These are phyloP conservation scores for Thermophis baileyi DNA, from an alignment of 2,113 vertebrate genomes.

Conservation along the genomic window DNA sequence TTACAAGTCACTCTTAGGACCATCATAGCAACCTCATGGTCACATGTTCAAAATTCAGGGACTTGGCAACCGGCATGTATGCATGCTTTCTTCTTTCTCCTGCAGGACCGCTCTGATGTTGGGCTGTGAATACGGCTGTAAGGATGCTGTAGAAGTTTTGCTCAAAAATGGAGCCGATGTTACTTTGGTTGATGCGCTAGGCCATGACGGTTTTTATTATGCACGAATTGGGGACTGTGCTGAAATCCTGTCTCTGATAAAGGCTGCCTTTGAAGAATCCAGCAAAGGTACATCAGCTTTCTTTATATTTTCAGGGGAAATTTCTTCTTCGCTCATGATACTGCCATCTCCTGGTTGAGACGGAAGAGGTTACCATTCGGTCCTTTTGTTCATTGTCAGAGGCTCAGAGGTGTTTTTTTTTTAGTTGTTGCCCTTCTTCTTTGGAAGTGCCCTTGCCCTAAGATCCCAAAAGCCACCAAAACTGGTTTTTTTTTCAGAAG, in stretches of 20 bases:
- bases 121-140: slow-evolving; percentile 91
- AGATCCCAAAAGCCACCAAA: not conserved
- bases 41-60: not conserved
- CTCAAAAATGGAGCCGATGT: slow-evolving; percentile 82
- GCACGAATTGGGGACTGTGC: slow-evolving; percentile 86
- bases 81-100: not conserved
- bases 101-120: slow-evolving; percentile 90
- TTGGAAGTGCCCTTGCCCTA: not conserved
- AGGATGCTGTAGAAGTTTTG: slow-evolving; percentile 88
- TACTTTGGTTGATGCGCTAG: slow-evolving; percentile 76
- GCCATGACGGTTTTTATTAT: slow-evolving; percentile 88
- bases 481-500: not conserved
- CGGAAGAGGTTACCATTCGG: not conserved
- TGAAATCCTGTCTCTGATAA: slow-evolving; percentile 81
- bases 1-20: not conserved
- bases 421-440: not conserved
- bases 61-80: not conserved
- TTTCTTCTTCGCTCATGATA: not conserved
- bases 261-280: slow-evolving; percentile 78
- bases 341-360: not conserved
- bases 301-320: rapidly evolving
- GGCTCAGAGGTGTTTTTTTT: rapidly evolving
- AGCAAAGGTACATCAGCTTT: slow-evolving; percentile 74
- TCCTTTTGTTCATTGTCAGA: not conserved
- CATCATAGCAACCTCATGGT: not conserved